phyloP scores from a whole-genome alignment of 2,888 invertebrate species.

The Sarcophaga rosellei region DNA sequence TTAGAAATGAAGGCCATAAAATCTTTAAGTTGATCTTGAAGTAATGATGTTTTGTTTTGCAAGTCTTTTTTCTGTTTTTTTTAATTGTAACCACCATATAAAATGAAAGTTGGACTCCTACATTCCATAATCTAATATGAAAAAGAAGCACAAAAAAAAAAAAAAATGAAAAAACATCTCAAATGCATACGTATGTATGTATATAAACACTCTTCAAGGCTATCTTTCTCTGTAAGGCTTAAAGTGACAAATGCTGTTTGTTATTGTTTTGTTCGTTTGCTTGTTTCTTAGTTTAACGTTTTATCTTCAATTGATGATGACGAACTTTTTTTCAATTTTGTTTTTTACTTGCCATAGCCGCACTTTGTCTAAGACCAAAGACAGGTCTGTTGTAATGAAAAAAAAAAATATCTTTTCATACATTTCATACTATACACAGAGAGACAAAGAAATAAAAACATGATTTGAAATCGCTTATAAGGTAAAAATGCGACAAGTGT shows the following conservation, averaged over 20 bases:
- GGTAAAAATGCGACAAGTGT: conserved; percentile 61
- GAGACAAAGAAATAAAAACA: conserved; percentile 40
- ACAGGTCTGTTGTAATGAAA: conserved; percentile 21
- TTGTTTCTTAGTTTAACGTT: conserved; percentile 3
- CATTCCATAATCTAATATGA: conserved; percentile 70
- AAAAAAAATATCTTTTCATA: conserved; percentile 46
- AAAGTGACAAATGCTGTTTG: conserved; percentile 62
- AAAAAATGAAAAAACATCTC: conserved; percentile 14
- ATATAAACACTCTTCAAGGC: conserved; percentile 52
- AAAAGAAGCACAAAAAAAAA: too few species aligned
- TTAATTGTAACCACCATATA: conserved; percentile 73
- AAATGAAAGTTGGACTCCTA: conserved; percentile 80
- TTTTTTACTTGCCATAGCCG: conserved; percentile 10
- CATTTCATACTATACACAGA: conserved; percentile 34
- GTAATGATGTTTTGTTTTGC: conserved; percentile 13
- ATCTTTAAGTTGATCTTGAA: conserved; percentile 42
- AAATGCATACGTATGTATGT: conserved; percentile 17
- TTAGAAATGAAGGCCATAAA: conserved; percentile 32
- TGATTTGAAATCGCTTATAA: conserved; percentile 38
- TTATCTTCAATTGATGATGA: conserved; percentile 34
- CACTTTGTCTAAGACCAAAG: conserved; percentile 42
- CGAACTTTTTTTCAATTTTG: neutral
- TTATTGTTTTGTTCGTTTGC: conserved; percentile 32
- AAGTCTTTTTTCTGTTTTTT: conserved; percentile 8
- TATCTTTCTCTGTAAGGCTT: conserved; percentile 54